phyloP scores from a whole-genome alignment of 1,140 invertebrate species.

The Armadillidium nasatum region DNA sequence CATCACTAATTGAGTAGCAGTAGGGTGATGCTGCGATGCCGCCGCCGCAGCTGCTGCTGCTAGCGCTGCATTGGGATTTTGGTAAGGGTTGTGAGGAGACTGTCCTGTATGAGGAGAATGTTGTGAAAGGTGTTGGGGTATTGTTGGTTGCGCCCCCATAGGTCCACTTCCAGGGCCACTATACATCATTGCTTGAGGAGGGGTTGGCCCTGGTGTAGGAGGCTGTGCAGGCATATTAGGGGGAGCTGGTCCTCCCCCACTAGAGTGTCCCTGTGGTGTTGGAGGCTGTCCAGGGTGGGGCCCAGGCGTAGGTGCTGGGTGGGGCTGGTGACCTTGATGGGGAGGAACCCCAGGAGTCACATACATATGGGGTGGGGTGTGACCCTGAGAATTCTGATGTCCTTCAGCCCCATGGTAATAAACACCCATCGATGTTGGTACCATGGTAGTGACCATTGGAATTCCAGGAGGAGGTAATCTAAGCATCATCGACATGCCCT shows the following conservation, averaged over 20 bases:
- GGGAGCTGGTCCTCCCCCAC: slow-evolving; percentile 23
- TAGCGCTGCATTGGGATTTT: slow-evolving; percentile 21
- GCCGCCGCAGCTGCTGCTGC: slow-evolving; percentile 16
- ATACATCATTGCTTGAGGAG: slow-evolving; percentile 39
- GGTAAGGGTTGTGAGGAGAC: slow-evolving; percentile 44
- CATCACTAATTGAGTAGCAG: slow-evolving; percentile 32
- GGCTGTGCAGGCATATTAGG: slow-evolving; percentile 42
- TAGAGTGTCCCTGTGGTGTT: slow-evolving; percentile 32
- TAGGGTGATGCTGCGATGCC: slow-evolving; percentile 26
- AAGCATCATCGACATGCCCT: slow-evolving; percentile 44
- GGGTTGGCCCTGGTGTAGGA: slow-evolving; percentile 35
- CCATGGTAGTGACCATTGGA: slow-evolving; percentile 46
- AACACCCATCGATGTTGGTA: slow-evolving; percentile 30
- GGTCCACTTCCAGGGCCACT: slow-evolving; percentile 14
- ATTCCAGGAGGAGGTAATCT: slow-evolving; percentile 46
- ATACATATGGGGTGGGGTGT: slow-evolving; percentile 32
- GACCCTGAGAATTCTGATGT: slow-evolving; percentile 41
- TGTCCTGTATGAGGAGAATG: slow-evolving; percentile 46
- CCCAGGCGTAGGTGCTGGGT: slow-evolving; percentile 34
- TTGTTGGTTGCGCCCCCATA: slow-evolving; percentile 33
- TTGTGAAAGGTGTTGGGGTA: slow-evolving; percentile 39
- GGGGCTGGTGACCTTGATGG: slow-evolving; percentile 41
- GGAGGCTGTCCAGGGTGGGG: slow-evolving; percentile 36
- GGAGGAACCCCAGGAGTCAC: slow-evolving; percentile 40
- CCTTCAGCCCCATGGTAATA: slow-evolving; percentile 38